A percentile compares a stretch with the other conserved stretches of the same genome.
These are phyloP conservation scores for Pelodiscus sinensis DNA, from an alignment of 2,113 vertebrate genomes.

Conservation along the genomic window DNA sequence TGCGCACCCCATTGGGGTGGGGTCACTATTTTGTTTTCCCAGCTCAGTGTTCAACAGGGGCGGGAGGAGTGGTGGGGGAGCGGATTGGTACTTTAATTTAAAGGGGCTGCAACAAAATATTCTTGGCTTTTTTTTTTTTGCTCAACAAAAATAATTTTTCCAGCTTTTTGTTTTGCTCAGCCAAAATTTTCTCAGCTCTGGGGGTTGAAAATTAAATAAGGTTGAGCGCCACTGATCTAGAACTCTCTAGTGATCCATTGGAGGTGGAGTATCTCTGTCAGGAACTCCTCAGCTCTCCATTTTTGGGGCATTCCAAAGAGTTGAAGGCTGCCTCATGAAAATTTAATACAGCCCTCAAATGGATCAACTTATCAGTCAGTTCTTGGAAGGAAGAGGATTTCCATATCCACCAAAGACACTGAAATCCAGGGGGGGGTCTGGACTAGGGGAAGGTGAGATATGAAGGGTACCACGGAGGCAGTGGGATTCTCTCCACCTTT, in stretches of 20 bases:
- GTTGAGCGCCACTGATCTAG: too few species aligned
- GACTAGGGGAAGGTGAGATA: neutral
- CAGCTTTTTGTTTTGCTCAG: too few species aligned
- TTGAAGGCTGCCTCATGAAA: neutral
- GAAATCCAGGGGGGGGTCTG: neutral
- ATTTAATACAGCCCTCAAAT: neutral
- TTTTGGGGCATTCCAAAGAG: neutral
- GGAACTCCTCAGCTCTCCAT: neutral
- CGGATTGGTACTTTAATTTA: too few species aligned
- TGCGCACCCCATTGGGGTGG: too few species aligned
- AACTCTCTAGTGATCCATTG: neutral
- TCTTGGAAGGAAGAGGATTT: neutral
- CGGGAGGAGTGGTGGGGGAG: too few species aligned
- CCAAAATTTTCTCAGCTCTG: too few species aligned
- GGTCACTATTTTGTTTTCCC: too few species aligned
- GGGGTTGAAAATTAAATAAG: too few species aligned
- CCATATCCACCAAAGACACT: neutral
- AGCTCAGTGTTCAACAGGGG: too few species aligned
- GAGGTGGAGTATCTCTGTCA: neutral
- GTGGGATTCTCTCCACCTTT: neutral
- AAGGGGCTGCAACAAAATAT: too few species aligned
- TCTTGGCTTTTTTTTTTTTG: too few species aligned
- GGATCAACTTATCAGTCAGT: neutral
- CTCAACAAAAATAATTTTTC: too few species aligned
- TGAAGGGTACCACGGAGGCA: neutral